phyloP scores from a whole-genome alignment of 1,140 invertebrate species.

The Limonius californicus region DNA sequence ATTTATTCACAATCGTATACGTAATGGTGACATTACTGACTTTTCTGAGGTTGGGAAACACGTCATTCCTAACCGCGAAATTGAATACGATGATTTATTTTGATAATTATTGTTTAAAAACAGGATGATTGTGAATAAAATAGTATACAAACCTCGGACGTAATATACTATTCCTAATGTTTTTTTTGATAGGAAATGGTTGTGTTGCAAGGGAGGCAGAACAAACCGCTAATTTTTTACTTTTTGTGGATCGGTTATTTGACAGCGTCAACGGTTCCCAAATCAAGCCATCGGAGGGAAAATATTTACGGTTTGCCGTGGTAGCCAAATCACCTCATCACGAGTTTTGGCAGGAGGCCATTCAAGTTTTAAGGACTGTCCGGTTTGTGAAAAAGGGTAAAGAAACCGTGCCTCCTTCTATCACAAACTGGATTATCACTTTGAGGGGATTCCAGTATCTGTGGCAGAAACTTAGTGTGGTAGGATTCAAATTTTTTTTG shows the following conservation, averaged over 20 bases:
- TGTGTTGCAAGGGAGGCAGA: not conserved
- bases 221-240: not conserved
- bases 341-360: not conserved
- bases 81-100: no score
- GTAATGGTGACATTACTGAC: no score
- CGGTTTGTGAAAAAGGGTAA: not conserved
- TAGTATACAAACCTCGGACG: no score
- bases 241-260: not conserved
- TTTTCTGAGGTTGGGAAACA: no score
- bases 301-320: not conserved
- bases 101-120: no score
- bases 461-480: not conserved
- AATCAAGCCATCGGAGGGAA: not conserved
- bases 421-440: not conserved
- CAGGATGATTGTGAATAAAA: no score
- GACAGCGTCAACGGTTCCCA: not conserved
- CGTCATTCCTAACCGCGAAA: no score
- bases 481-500: not conserved
- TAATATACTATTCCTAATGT: no score
- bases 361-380: not conserved
- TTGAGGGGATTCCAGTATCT: not conserved
- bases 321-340: not conserved
- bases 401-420: not conserved
- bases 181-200: not conserved
- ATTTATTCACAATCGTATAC: no score